These are phyloP conservation scores for Coendou prehensilis DNA, from an alignment of 2,797 vertebrate genomes.

Conservation along the genomic window DNA sequence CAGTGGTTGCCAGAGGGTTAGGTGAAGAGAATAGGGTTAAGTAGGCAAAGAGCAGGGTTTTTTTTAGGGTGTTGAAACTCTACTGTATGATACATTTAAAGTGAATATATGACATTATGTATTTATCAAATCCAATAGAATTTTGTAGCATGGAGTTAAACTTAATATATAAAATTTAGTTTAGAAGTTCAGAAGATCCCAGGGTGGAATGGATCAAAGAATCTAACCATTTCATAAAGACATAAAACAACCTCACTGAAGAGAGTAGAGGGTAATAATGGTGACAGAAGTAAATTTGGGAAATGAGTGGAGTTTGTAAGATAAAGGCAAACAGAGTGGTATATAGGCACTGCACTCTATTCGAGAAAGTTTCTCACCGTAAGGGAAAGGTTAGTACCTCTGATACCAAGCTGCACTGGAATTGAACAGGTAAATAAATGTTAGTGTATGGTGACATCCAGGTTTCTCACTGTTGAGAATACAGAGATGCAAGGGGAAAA, in stretches of 20 bases:
- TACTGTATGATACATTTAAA: not conserved
- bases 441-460: not conserved
- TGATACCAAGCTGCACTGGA: not conserved
- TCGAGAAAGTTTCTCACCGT: not conserved
- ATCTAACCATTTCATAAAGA: not conserved
- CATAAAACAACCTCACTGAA: not conserved
- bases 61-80: not conserved
- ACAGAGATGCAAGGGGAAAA: not conserved
- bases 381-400: not conserved
- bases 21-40: not conserved
- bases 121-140: not conserved
- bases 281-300: no score
- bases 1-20: not conserved
- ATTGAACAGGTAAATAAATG: not conserved
- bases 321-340: not conserved
- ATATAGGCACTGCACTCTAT: no score
- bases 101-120: not conserved
- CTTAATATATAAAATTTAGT: not conserved
- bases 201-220: slow-evolving; percentile 5
- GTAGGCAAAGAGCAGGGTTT: not conserved
- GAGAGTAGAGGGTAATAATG: not conserved
- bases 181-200: not conserved
- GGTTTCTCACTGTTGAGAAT: not conserved
- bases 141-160: not conserved
- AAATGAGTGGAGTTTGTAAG: not conserved